Percentiles rank a stretch among this genome's conserved stretches.
These are phyloP conservation scores for Epistrophe eligans DNA, from an alignment of 2,888 invertebrate genomes.

Conservation along the genomic window DNA sequence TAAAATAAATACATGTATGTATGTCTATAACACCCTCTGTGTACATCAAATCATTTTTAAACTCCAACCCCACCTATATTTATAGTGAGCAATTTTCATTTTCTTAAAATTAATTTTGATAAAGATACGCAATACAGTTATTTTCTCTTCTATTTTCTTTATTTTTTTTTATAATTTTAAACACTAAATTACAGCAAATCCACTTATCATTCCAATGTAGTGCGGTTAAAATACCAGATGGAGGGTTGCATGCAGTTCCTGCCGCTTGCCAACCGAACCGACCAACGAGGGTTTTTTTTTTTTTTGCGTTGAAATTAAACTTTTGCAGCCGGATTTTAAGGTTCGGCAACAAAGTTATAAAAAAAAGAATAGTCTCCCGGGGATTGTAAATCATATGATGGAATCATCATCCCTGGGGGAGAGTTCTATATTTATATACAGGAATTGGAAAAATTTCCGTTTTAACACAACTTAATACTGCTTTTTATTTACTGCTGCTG, in stretches of 20 bases:
- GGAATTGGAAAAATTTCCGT: constrained; percentile 49
- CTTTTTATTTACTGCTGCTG: not conserved
- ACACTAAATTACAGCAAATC: constrained; percentile 60
- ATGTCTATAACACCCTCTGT: not conserved
- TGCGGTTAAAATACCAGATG: constrained; percentile 60
- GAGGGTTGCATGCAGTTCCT: constrained; percentile 28
- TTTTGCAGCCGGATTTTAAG: constrained; percentile 52
- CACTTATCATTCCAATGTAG: constrained; percentile 66
- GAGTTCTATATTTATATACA: not conserved
- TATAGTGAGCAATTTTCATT: constrained; percentile 63
- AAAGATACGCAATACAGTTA: constrained; percentile 59
- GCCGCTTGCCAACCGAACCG: not conserved
- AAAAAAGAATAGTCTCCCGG: constrained; percentile 40
- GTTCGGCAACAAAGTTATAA: constrained; percentile 23
- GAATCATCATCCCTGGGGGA: constrained; percentile 69
- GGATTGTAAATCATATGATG: constrained; percentile 73
- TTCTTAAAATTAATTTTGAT: constrained; percentile 72
- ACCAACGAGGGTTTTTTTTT: not conserved
- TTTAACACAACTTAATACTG: constrained; percentile 33
- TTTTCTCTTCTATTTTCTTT: constrained; percentile 19
- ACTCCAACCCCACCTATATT: not conserved
- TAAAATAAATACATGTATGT: no score
- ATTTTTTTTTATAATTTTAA: constrained; percentile 48
- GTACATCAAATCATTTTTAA: not conserved
- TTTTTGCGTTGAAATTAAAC: constrained; percentile 53